A percentile compares a stretch with the other conserved stretches of the same genome.
Conservation (phyloP, 92 coral and sea anemone species). For the Phenganax marumi region DNA sequence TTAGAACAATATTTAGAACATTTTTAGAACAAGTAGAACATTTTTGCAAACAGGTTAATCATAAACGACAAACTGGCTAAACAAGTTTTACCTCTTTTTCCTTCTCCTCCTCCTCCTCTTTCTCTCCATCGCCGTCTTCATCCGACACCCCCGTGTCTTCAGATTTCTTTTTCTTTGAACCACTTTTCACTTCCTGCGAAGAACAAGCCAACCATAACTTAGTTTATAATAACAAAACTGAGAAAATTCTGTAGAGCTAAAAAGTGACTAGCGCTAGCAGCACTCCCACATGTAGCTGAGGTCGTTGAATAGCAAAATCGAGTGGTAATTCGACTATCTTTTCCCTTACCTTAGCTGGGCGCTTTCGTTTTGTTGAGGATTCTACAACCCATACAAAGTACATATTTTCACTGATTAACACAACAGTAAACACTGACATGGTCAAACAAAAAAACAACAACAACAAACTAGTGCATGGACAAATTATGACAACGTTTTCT, state of each 20-base stretch:
- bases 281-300: no score
- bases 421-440: no score
- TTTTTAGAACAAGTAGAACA: no score
- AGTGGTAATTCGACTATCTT: no score
- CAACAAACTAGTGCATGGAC: background rate
- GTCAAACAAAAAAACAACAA: no score
- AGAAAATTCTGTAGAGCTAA: no score
- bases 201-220: background rate
- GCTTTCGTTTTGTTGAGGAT: constrained; percentile 1
- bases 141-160: constrained; percentile 58
- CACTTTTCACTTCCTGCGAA: constrained; percentile 21
- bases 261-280: no score
- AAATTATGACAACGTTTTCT: no score
- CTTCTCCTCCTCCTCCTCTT: constrained; percentile 52
- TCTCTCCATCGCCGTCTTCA: constrained; percentile 59
- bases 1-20: no score
- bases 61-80: background rate
- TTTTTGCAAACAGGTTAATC: background rate
- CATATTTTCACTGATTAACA: no score
- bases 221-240: background rate
- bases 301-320: no score
- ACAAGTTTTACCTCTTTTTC: constrained; percentile 16
- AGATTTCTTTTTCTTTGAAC: constrained; percentile 47
- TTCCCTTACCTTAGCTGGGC: constrained; percentile 11
- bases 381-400: background rate